Conservation (phyloP, 2,888 invertebrate genomes). For the Thereva nobilitata region DNA sequence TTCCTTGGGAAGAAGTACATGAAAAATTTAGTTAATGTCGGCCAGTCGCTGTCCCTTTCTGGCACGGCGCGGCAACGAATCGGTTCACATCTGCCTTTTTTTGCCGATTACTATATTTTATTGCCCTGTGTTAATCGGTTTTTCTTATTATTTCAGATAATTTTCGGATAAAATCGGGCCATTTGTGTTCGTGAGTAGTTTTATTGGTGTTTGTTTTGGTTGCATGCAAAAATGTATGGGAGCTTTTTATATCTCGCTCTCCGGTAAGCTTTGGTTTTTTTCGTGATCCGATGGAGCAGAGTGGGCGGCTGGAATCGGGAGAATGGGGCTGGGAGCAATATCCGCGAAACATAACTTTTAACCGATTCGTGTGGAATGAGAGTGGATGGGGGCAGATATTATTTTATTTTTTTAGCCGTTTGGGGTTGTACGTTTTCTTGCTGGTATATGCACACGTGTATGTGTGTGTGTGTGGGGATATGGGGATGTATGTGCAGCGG, state of each 20-base stretch:
- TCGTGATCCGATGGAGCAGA: background rate
- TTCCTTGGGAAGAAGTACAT: constrained; percentile 12
- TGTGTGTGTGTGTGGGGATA: constrained; percentile 19
- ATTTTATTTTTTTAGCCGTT: no score
- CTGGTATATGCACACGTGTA: background rate
- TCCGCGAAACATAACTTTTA: constrained; percentile 19
- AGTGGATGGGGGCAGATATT: background rate
- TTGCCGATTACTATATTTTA: no score
- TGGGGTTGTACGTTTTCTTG: no score
- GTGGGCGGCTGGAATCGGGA: background rate
- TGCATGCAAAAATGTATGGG: no score
- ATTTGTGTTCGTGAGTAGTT: constrained; percentile 11
- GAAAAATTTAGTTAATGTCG: constrained; percentile 17
- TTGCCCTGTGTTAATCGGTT: no score
- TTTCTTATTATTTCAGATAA: constrained; percentile 9
- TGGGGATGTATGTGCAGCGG: constrained; percentile 16
- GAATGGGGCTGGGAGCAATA: constrained; percentile 22
- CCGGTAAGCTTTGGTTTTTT: no score
- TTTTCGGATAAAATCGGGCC: constrained; percentile 15
- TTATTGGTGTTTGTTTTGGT: no score
- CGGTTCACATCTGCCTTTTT: no score
- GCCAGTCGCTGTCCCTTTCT: constrained; percentile 5
- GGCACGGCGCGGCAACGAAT: background rate
- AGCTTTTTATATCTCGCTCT: constrained; percentile 6
- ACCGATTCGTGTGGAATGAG: constrained; percentile 24